Conservation (phyloP, 2,797 vertebrate species). For the Triplophysa bombifrons region DNA sequence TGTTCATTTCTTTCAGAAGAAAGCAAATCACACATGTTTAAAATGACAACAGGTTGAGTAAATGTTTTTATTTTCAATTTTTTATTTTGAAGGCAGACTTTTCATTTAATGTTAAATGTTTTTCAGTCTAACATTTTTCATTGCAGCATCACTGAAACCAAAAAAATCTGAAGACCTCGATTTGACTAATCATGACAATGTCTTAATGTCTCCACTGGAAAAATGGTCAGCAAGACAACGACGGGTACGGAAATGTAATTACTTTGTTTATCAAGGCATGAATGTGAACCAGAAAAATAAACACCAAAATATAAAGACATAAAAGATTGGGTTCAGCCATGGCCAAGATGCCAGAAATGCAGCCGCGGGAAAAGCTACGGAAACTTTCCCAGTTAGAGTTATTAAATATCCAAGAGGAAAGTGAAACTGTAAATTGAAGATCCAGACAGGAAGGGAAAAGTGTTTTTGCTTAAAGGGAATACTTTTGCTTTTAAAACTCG, state of each 20-base stretch:
- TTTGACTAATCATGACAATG: not conserved
- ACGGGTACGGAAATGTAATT: slow-evolving; percentile 21
- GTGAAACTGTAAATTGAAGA: slow-evolving; percentile 74
- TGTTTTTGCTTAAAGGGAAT: slow-evolving; percentile 70
- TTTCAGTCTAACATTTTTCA: not conserved
- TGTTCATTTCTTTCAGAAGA: too few relatives aligned
- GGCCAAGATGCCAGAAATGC: slow-evolving; percentile 67
- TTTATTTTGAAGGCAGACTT: too few relatives aligned
- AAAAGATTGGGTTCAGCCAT: slow-evolving; percentile 28
- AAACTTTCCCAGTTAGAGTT: slow-evolving; percentile 70
- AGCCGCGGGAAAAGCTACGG: slow-evolving; percentile 67
- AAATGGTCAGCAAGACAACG: not conserved
- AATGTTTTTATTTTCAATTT: too few relatives aligned
- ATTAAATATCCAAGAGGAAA: slow-evolving; percentile 75
- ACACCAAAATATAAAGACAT: not conserved
- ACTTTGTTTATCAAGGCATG: slow-evolving; percentile 27
- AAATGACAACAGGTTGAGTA: too few relatives aligned
- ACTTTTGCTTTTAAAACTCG: slow-evolving; percentile 65
- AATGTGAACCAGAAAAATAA: not conserved
- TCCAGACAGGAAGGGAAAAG: slow-evolving; percentile 78
- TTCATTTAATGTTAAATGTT: too few relatives aligned
- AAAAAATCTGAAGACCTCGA: not conserved
- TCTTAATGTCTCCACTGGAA: slow-evolving; percentile 3
- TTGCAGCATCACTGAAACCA: not conserved
- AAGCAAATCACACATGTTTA: too few relatives aligned